Conservation (phyloP, 2,888 invertebrate species). For the Oasisia sp. region DNA sequence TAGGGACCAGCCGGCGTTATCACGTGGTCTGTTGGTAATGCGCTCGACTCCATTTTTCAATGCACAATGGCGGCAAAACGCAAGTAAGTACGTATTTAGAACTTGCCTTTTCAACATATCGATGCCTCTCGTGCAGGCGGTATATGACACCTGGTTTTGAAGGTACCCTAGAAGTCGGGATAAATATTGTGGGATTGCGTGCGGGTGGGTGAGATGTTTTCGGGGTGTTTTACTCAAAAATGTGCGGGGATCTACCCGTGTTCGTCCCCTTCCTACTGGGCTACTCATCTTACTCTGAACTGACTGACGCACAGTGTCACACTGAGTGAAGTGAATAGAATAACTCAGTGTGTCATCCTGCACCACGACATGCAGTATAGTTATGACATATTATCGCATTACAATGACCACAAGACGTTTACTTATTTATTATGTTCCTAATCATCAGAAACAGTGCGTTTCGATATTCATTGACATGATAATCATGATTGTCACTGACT, state of each 20-base stretch:
- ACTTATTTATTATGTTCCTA: no score
- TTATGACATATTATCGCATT: neutral
- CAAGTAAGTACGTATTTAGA: conserved; percentile 14
- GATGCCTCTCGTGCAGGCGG: neutral
- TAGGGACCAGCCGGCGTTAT: conserved; percentile 11
- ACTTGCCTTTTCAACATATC: neutral
- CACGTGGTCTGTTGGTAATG: neutral
- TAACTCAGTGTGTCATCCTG: neutral
- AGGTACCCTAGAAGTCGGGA: conserved; percentile 5
- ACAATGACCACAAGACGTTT: neutral
- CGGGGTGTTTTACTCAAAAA: neutral
- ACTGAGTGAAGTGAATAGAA: neutral
- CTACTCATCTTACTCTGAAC: neutral
- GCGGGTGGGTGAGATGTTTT: conserved; percentile 12
- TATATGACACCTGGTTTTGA: neutral
- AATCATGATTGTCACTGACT: no score
- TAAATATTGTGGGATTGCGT: conserved; percentile 3
- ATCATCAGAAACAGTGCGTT: neutral
- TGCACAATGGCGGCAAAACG: conserved; percentile 6
- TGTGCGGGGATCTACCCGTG: neutral
- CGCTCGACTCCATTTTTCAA: conserved; percentile 17
- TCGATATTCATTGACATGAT: neutral
- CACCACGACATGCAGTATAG: neutral
- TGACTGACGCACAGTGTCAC: neutral
- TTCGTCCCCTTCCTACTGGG: neutral